Evolutionary conservation across 2,113 vertebrate genomes (phyloP), one percentile per base, ranked within the genome.

Genomic region (Calidris pygmaea): DNA sequence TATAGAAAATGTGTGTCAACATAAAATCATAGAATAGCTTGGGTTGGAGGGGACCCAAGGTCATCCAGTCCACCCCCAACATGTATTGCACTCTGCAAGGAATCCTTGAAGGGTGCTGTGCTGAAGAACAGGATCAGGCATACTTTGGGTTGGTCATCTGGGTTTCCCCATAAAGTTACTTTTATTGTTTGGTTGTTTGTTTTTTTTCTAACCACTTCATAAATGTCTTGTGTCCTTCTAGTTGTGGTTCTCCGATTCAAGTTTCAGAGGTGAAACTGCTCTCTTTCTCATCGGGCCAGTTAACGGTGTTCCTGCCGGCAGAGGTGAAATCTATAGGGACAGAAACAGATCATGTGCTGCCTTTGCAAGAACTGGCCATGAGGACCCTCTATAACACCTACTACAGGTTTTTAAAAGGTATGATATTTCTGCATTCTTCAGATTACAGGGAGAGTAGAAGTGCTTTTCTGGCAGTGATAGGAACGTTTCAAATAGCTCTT

Each of bases 311-410:
- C 87, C 98, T 99, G 91, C 99, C 99, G 4, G 98, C 98, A 29
- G 99, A 99, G 96, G 99, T 99, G 96, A 99, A 99, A 95, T 97
- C 98, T 87, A 97, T 99, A 26, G 99, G 98, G 56, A 98, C 98
- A 5, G 98, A 98, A 95, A 86, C 93, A 2, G 99, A 99, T 34
- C 97, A 48, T 1, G 98, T 99, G 85, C 96, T 99, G 73, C 99
- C 99, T 24, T 98, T 99, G 95, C 99, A 99, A 93, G 99, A 99
- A 96, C 95, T 99, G 88, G 98, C 99, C 66, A 98, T 99, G 98
- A 98, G 99, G 97, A 97, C 96, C 6, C 98, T 99, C 34, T 98
- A 99, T 88, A 97, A 95, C 79, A 95, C 97, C 59, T 98, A 97
- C 95, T 98, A 95, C 92, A 83, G 88, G 7, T 87, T 96, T 39